Conservation (phyloP, 2,113 vertebrate genomes). For the Dinomys branickii region DNA sequence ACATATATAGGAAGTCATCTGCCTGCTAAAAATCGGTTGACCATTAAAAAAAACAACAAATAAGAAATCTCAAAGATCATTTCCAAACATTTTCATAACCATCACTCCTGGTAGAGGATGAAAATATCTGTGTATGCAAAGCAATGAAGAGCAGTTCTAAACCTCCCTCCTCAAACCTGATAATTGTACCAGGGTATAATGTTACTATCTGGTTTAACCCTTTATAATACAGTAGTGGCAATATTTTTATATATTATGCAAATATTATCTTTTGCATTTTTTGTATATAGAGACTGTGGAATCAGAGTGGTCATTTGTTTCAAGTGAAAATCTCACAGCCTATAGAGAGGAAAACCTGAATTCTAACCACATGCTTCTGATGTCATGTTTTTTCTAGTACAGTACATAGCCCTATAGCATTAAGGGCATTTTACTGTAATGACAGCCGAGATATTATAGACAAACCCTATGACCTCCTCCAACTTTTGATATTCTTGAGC, state of each 20-base stretch:
- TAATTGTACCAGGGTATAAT: background rate
- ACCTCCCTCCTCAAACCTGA: background rate
- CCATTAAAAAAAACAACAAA: background rate
- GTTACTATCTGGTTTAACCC: background rate
- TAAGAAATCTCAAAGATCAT: background rate
- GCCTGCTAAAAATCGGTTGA: background rate
- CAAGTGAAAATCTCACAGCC: conserved; percentile 37
- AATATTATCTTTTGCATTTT: conserved; percentile 19
- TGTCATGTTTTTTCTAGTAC: background rate
- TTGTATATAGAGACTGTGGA: background rate
- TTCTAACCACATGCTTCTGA: background rate
- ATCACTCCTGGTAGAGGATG: background rate
- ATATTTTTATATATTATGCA: background rate
- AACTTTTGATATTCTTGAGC: background rate
- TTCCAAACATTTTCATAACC: conserved; percentile 4
- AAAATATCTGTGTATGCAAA: conserved; percentile 47
- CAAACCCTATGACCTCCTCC: background rate
- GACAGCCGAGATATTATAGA: background rate
- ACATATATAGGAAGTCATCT: background rate
- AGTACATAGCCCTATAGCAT: background rate
- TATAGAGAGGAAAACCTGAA: conserved; percentile 23
- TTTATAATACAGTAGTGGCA: background rate
- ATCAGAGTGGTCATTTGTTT: background rate
- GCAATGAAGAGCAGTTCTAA: background rate
- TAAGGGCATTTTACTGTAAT: background rate